Conservation (phyloP, 2,113 vertebrate species). For the Hemiscyllium ocellatum region DNA sequence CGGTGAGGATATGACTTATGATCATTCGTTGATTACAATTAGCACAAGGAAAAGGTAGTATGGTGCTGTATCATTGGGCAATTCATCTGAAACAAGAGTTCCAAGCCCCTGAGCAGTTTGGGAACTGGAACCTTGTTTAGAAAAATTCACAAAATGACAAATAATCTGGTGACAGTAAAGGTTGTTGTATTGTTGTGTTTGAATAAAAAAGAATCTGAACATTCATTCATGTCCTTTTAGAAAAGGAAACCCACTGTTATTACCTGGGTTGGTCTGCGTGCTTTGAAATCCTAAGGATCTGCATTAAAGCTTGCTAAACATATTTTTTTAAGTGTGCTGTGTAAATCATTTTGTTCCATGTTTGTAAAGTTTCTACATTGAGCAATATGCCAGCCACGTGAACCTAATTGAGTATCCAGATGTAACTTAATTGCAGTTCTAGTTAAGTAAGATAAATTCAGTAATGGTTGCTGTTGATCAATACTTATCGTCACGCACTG, state of each 20-base stretch:
- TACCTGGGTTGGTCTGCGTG: not conserved
- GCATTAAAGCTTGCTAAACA: not conserved
- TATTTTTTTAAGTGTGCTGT: not conserved
- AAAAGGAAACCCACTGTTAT: not conserved
- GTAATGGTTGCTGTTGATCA: not conserved
- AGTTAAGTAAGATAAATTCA: not conserved
- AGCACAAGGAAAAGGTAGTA: too few relatives aligned
- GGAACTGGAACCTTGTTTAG: too few relatives aligned
- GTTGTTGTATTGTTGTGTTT: too few relatives aligned
- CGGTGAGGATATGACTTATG: too few relatives aligned
- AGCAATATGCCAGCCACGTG: too few relatives aligned
- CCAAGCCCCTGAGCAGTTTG: not conserved
- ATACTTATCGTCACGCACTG: not conserved
- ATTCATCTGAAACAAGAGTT: not conserved
- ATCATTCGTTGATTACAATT: too few relatives aligned
- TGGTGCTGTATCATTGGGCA: not conserved
- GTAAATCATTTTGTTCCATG: not conserved
- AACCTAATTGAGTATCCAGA: too few relatives aligned
- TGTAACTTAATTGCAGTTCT: too few relatives aligned
- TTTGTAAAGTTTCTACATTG: not conserved
- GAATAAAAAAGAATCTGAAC: not conserved
- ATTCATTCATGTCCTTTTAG: too few relatives aligned
- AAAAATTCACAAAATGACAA: too few relatives aligned
- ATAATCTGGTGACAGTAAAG: too few relatives aligned
- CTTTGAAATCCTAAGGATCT: not conserved